phyloP scores from a whole-genome alignment of 2,113 vertebrate genomes.

The Aythya baeri region DNA sequence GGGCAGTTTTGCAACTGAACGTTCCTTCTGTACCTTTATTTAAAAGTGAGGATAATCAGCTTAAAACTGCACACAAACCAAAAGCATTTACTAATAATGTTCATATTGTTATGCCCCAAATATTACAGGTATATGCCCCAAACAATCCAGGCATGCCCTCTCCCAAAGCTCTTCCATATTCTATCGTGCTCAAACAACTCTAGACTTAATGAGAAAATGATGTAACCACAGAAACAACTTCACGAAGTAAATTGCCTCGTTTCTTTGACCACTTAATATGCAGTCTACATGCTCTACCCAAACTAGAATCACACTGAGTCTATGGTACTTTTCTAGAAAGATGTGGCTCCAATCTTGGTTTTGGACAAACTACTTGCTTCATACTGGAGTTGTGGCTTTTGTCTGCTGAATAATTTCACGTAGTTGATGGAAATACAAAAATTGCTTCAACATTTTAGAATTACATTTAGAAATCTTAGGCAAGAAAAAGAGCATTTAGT shows the following conservation, averaged over 20 bases:
- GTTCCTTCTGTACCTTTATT: neutral
- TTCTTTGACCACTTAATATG: conserved; percentile 25
- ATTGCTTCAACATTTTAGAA: conserved; percentile 10
- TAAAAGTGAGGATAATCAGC: neutral
- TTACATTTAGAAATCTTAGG: neutral
- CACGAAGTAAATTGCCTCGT: conserved; percentile 17
- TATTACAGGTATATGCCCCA: neutral
- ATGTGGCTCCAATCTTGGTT: conserved; percentile 19
- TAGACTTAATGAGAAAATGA: neutral
- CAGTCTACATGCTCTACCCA: neutral
- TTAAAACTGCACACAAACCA: neutral
- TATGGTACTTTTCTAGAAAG: neutral
- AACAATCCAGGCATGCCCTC: neutral
- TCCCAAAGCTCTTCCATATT: neutral
- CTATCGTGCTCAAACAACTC: neutral
- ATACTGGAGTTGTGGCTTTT: neutral
- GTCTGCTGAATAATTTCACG: neutral
- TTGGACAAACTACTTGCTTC: neutral
- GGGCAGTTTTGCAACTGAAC: neutral
- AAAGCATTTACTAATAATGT: neutral
- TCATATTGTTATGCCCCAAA: neutral
- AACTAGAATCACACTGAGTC: neutral
- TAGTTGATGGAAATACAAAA: neutral
- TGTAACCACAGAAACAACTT: neutral
- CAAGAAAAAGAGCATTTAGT: neutral